phyloP scores from a whole-genome alignment of 2,797 vertebrate species.

The Hirundo rustica region DNA sequence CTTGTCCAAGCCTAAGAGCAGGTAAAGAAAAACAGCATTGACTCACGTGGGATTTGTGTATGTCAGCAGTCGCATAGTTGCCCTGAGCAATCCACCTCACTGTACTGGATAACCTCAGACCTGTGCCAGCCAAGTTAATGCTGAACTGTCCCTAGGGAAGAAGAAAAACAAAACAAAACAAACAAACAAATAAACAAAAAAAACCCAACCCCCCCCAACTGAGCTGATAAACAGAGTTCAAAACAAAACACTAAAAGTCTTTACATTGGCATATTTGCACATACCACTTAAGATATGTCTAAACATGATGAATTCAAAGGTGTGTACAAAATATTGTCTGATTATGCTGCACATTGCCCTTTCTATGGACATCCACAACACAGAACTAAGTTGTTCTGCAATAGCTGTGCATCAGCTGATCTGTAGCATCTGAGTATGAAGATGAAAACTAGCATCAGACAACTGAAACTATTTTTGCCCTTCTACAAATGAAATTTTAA shows the following conservation, averaged over 20 bases:
- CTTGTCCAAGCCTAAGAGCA: not conserved
- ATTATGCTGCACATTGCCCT: not conserved
- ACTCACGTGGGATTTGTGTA: constrained; percentile 92
- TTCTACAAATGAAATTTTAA: not conserved
- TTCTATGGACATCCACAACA: not conserved
- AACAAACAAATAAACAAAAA: not conserved
- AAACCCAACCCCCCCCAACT: not conserved
- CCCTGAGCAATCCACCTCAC: constrained; percentile 93
- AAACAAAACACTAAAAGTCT: not conserved
- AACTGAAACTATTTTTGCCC: not conserved
- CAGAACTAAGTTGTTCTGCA: not conserved
- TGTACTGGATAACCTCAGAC: constrained; percentile 85
- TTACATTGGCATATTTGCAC: not conserved
- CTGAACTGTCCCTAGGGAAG: constrained; percentile 90
- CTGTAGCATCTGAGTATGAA: not conserved
- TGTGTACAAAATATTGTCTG: not conserved
- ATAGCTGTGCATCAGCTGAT: not conserved
- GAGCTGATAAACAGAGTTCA: not conserved
- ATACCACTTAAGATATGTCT: not conserved
- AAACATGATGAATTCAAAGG: not conserved
- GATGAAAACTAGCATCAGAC: not conserved
- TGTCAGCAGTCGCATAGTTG: constrained; percentile 87
- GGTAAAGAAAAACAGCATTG: not conserved
- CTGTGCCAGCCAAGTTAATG: constrained; percentile 91
- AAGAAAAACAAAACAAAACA: not conserved